These are phyloP conservation scores for Dinocampus coccinellae DNA, from an alignment of 2,888 invertebrate species.

Conservation along the genomic window DNA sequence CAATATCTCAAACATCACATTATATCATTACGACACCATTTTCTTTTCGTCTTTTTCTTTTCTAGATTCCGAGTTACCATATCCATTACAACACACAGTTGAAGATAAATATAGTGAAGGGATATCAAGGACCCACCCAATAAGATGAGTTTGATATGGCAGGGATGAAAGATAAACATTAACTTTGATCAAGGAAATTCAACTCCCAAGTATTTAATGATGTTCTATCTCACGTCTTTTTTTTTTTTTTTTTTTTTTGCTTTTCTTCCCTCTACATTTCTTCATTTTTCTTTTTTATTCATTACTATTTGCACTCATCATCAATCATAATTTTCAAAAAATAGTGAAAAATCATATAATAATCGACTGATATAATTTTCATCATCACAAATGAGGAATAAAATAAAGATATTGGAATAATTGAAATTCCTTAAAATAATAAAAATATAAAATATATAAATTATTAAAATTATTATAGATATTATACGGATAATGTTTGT, in stretches of 20 bases:
- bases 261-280: too few relatives aligned
- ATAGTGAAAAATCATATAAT: too few relatives aligned
- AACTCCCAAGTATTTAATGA: neutral
- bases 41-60: neutral
- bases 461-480: too few relatives aligned
- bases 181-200: neutral
- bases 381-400: too few relatives aligned
- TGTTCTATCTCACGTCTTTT: neutral
- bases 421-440: too few relatives aligned
- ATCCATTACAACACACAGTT: neutral
- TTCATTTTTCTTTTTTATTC: neutral
- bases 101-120: neutral
- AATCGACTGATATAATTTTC: too few relatives aligned
- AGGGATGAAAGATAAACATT: slow-evolving; percentile 4
- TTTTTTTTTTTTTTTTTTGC: neutral
- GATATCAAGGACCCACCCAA: neutral
- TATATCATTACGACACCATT: too few relatives aligned
- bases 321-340: too few relatives aligned
- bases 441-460: too few relatives aligned
- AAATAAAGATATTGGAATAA: too few relatives aligned
- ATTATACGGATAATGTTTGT: too few relatives aligned
- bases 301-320: neutral
- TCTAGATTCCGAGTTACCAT: neutral
- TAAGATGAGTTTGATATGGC: neutral
- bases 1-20: too few relatives aligned